phyloP scores from a whole-genome alignment of 2,113 vertebrate genomes.

The Phalacrocorax aristotelis region DNA sequence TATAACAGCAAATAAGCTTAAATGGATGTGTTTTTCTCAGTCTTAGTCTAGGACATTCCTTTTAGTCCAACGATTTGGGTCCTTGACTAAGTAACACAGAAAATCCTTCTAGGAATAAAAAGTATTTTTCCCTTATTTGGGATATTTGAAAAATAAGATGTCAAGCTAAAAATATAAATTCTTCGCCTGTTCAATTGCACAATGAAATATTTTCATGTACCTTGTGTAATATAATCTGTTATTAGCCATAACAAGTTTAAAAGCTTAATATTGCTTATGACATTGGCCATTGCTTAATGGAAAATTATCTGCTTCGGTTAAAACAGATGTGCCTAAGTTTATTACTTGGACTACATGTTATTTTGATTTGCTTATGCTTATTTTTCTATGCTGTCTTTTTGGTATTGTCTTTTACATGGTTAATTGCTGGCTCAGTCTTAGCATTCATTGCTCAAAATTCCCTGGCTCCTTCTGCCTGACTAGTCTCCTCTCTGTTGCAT shows the following conservation, averaged over 20 bases:
- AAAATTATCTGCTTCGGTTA: not conserved
- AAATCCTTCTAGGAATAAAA: not conserved
- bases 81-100: not conserved
- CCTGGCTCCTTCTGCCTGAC: not conserved
- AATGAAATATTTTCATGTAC: not conserved
- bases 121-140: not conserved
- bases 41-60: not conserved
- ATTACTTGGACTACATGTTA: not conserved
- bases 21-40: not conserved
- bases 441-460: not conserved
- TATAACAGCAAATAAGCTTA: not conserved
- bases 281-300: not conserved
- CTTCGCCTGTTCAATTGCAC: not conserved
- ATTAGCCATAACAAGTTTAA: not conserved
- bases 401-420: not conserved
- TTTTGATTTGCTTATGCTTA: not conserved
- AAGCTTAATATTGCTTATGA: not conserved
- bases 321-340: not conserved
- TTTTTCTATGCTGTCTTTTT: not conserved
- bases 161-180: not conserved
- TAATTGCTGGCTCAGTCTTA: not conserved
- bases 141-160: not conserved
- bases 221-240: not conserved
- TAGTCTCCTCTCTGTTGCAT: not conserved
- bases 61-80: not conserved